A percentile compares a stretch with the other conserved stretches of the same genome.
These are phyloP conservation scores for Diadegma fenestrale DNA, from an alignment of 2,888 invertebrate genomes.

Conservation along the genomic window DNA sequence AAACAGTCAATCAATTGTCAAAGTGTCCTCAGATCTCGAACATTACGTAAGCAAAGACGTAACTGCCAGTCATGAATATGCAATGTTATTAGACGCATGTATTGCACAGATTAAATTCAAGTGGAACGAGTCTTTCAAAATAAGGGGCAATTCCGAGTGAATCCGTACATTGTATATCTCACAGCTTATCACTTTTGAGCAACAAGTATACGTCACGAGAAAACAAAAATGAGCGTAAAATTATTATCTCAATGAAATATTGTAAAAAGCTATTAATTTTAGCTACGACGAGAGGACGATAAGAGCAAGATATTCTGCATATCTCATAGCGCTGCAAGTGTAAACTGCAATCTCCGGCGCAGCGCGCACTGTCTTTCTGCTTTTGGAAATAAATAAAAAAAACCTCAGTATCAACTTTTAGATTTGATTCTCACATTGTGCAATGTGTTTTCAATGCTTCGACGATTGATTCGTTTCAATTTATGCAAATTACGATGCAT, in stretches of 20 bases:
- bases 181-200: slow-evolving; percentile 3
- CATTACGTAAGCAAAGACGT: slow-evolving; percentile 59
- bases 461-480: not conserved
- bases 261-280: slow-evolving; percentile 8
- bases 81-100: slow-evolving; percentile 57
- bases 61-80: slow-evolving; percentile 49
- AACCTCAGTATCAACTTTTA: not conserved
- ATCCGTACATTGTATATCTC: slow-evolving; percentile 6
- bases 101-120: slow-evolving; percentile 33
- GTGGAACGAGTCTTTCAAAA: slow-evolving; percentile 12
- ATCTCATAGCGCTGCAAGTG: not conserved
- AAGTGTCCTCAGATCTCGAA: slow-evolving; percentile 13
- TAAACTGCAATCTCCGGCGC: not conserved
- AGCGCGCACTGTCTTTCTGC: not conserved
- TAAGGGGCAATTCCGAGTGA: not conserved
- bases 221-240: not conserved
- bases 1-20: slow-evolving; percentile 19
- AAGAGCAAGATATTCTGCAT: slow-evolving; percentile 9
- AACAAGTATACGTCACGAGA: not conserved
- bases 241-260: slow-evolving; percentile 8
- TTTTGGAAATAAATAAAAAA: not conserved
- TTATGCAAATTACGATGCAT: not conserved
- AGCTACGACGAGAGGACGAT: not conserved
- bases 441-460: slow-evolving; percentile 32
- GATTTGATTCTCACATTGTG: slow-evolving; percentile 50